Evolutionary conservation across 2,888 invertebrate genomes (phyloP).

Genomic region (Allacma fusca): DNA sequence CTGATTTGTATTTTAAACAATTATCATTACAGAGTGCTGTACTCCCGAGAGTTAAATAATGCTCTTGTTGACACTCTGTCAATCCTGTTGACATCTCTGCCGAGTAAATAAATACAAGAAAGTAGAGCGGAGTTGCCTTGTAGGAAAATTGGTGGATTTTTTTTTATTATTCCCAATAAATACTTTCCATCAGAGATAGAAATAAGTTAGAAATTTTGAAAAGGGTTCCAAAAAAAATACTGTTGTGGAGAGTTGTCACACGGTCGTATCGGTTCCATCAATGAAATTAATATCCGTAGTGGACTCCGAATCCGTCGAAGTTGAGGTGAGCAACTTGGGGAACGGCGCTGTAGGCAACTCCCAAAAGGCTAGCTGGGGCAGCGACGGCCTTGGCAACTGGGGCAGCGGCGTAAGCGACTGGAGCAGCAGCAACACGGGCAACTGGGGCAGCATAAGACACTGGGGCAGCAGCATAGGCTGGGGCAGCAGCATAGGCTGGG

Average conservation of each 20-base stretch:
- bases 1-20: too few species aligned
- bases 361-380: conserved; percentile 32
- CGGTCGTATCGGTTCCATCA: not conserved
- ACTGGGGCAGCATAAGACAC: conserved; percentile 40
- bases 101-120: too few species aligned
- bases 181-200: conserved; percentile 26
- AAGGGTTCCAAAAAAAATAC: not conserved
- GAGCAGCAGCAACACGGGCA: conserved; percentile 33
- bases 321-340: conserved; percentile 45
- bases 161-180: conserved; percentile 32
- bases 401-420: conserved; percentile 36
- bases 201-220: conserved; percentile 37
- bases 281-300: conserved; percentile 42
- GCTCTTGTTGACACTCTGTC: too few species aligned
- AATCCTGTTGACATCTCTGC: too few species aligned
- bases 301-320: conserved; percentile 43
- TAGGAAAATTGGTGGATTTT: not conserved
- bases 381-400: conserved; percentile 41
- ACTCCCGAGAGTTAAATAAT: too few species aligned
- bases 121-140: too few species aligned
- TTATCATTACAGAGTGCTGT: too few species aligned
- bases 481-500: conserved; percentile 25
- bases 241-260: not conserved
- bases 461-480: conserved; percentile 15
- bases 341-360: conserved; percentile 39